Conservation (phyloP, 2,797 vertebrate genomes). For the Onychomys arenicola region DNA sequence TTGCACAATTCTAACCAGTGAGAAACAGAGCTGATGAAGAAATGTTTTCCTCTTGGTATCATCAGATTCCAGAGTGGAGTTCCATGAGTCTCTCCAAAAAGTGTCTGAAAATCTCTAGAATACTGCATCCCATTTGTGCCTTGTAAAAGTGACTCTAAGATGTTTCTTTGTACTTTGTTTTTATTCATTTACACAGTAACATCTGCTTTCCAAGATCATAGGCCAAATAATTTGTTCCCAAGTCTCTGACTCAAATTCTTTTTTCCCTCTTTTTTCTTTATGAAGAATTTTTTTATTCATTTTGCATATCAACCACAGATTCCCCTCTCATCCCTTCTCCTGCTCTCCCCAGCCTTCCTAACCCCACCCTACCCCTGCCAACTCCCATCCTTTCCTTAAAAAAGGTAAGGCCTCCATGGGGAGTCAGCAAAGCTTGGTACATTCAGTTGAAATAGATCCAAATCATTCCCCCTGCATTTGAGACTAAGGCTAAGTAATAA, state of each 20-base stretch:
- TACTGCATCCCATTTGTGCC: too few species aligned
- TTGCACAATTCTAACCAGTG: background rate
- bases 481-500: background rate
- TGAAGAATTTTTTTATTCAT: too few species aligned
- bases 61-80: background rate
- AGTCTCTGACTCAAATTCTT: background rate
- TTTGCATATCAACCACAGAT: too few species aligned
- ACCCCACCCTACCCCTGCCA: too few species aligned
- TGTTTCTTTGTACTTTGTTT: background rate
- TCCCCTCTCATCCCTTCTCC: too few species aligned
- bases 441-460: too few species aligned
- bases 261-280: too few species aligned
- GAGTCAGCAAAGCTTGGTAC: too few species aligned
- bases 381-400: too few species aligned
- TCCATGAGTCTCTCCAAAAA: background rate
- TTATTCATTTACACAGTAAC: background rate
- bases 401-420: too few species aligned
- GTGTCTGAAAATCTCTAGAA: background rate
- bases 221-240: background rate
- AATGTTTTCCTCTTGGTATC: background rate
- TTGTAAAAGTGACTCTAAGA: background rate
- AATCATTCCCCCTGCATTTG: background rate
- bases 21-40: background rate
- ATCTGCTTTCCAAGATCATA: too few species aligned
- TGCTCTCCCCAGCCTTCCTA: too few species aligned